phyloP scores from a whole-genome alignment of 1,140 invertebrate genomes.

The Tachypleus tridentatus region DNA sequence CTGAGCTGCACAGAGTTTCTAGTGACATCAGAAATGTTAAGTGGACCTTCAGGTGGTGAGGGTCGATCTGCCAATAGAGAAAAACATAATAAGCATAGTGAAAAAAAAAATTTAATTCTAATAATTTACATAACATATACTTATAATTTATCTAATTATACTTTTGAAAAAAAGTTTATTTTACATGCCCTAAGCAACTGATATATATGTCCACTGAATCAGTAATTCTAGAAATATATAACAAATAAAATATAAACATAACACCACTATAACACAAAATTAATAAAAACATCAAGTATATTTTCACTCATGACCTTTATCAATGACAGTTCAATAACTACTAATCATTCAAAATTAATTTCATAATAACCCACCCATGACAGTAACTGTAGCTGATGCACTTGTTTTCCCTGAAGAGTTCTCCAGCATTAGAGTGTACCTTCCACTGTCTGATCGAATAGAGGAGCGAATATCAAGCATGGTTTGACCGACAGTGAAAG shows the following conservation, averaged over 20 bases:
- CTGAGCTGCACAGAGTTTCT: conserved; percentile 76
- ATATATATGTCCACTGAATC: too few species aligned
- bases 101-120: too few species aligned
- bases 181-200: too few species aligned
- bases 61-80: conserved; percentile 54
- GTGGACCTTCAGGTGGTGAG: conserved; percentile 67
- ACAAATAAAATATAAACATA: too few species aligned
- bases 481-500: conserved; percentile 57
- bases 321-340: conserved; percentile 6
- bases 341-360: conserved; percentile 2
- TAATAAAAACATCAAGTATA: too few species aligned
- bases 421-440: conserved; percentile 68
- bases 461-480: conserved; percentile 77
- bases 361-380: conserved; percentile 44
- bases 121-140: too few species aligned
- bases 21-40: conserved; percentile 70
- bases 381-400: conserved; percentile 71
- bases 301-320: neutral
- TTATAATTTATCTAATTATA: too few species aligned
- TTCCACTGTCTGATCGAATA: conserved; percentile 63
- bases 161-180: too few species aligned
- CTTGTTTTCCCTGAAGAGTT: conserved; percentile 71
- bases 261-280: neutral
- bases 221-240: too few species aligned
- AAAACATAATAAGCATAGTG: too few species aligned